Conservation (phyloP, 2,888 invertebrate genomes). For the Escarpia spicata region DNA sequence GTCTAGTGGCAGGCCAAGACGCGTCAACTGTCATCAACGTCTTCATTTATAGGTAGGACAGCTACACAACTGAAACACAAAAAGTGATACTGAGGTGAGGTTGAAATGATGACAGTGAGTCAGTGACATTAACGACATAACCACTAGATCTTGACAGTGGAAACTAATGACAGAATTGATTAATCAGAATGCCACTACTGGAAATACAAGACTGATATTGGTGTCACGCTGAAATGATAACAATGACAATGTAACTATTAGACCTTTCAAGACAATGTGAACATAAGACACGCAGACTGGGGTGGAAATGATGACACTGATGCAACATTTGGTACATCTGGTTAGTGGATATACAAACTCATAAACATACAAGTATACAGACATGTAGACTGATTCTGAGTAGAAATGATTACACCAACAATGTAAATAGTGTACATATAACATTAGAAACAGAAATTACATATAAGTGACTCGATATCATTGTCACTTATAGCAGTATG, state of each 20-base stretch:
- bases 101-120: neutral
- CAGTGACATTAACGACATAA: neutral
- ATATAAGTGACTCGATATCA: neutral
- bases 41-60: slow-evolving; percentile 6
- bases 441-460: neutral
- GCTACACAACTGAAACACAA: slow-evolving; percentile 10
- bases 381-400: neutral
- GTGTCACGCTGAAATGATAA: too few relatives aligned
- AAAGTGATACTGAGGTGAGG: neutral
- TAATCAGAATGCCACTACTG: too few relatives aligned
- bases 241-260: too few relatives aligned
- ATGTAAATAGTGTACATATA: neutral
- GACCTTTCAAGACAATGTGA: too few relatives aligned
- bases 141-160: neutral
- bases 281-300: too few relatives aligned
- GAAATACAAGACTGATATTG: too few relatives aligned
- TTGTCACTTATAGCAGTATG: too few relatives aligned
- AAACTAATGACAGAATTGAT: too few relatives aligned
- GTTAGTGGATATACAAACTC: too few relatives aligned
- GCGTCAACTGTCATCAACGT: neutral
- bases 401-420: neutral
- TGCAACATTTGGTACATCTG: too few relatives aligned
- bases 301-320: too few relatives aligned
- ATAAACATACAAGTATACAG: neutral
- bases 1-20: neutral